A percentile compares a stretch with the other conserved stretches of the same genome.
Conservation (phyloP, 2,113 vertebrate genomes). For the Naja naja region DNA sequence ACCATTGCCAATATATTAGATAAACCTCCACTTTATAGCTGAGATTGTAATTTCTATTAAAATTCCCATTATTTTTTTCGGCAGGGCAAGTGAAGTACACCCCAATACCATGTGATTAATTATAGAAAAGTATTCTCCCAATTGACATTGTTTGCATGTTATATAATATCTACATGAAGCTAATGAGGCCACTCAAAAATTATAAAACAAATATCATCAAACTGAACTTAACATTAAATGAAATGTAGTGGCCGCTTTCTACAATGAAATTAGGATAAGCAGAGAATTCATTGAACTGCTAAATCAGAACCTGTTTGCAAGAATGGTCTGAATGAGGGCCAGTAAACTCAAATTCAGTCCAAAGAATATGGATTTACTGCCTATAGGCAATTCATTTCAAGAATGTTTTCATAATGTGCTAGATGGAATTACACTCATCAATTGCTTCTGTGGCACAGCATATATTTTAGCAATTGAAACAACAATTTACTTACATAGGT, state of each 20-base stretch:
- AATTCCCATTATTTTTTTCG: conserved; percentile 51
- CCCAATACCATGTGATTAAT: conserved; percentile 26
- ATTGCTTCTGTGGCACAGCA: not conserved
- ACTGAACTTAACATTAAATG: not conserved
- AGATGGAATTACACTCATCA: not conserved
- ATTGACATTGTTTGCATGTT: not conserved
- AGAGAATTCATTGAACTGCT: not conserved
- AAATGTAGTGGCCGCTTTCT: not conserved
- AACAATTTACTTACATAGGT: not conserved
- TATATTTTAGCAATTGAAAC: not conserved
- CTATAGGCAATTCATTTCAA: not conserved
- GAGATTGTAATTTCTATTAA: conserved; percentile 61
- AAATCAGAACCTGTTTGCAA: not conserved
- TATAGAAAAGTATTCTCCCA: conserved; percentile 13
- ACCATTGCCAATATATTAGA: conserved; percentile 63
- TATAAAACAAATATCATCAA: not conserved
- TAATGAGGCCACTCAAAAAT: not conserved
- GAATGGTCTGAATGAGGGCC: not conserved
- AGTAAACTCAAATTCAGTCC: not conserved
- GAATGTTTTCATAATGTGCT: not conserved
- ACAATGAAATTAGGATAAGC: not conserved
- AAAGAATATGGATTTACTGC: not conserved
- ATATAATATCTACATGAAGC: not conserved
- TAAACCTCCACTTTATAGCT: conserved; percentile 55
- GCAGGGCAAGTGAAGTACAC: not conserved